Conservation (phyloP, 2,797 vertebrate genomes). For the Carapus acus region DNA sequence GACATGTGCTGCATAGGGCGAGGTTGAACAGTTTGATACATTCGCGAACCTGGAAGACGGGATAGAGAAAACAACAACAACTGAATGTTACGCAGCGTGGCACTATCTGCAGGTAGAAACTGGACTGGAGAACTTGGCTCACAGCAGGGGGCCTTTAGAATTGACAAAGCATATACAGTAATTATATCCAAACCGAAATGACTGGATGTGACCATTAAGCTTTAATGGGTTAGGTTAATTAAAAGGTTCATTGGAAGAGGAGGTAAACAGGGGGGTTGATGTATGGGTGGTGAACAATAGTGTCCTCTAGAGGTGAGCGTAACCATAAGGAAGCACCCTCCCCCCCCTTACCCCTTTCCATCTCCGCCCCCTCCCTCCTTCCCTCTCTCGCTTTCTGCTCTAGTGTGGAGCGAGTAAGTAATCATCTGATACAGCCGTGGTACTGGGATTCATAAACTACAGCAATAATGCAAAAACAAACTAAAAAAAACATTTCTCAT, state of each 20-base stretch:
- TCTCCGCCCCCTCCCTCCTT: not conserved
- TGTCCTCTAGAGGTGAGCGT: constrained; percentile 77
- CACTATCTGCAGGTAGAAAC: not conserved
- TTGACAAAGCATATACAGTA: constrained; percentile 21
- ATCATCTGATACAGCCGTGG: too few species aligned
- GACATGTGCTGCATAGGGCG: too few species aligned
- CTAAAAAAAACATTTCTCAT: too few species aligned
- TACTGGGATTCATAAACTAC: constrained; percentile 26
- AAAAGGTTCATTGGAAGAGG: constrained; percentile 19
- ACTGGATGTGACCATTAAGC: constrained; percentile 35
- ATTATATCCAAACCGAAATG: constrained; percentile 34
- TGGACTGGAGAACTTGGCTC: not conserved
- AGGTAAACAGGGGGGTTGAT: constrained; percentile 43
- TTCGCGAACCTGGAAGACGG: too few species aligned
- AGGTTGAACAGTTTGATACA: too few species aligned
- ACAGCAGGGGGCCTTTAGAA: not conserved
- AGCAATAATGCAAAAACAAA: constrained; percentile 1
- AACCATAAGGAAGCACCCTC: constrained; percentile 41
- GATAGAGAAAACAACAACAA: too few species aligned
- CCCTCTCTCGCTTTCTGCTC: constrained; percentile 24
- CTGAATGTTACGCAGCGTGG: too few species aligned
- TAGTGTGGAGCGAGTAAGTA: constrained; percentile 28
- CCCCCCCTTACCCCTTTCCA: not conserved
- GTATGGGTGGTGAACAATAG: constrained; percentile 74
- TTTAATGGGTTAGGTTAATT: constrained; percentile 57